Base-by-base conservation (phyloP, 2,888 invertebrate species). In the Notodonta dromedarius region DNA sequence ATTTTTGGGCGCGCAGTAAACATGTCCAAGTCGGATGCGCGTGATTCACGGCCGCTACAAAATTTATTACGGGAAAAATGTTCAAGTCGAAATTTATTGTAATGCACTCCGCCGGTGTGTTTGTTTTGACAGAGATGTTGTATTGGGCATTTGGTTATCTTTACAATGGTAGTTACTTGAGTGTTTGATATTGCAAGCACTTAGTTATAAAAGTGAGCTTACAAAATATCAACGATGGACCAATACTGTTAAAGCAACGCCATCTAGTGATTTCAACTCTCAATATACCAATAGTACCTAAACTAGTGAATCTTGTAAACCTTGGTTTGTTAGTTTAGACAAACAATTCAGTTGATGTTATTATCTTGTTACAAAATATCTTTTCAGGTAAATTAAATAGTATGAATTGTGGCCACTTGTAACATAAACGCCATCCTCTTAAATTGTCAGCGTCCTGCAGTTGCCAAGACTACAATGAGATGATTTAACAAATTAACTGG, bases 21-120 rank as follows among this genome's bases (percentile, higher is more conserved):
- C 11, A 32, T 24, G 24, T 51, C 51, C 51, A 24, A 51, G 61
- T 62, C 60, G n/a, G 51, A 50, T 61, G 61, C 52, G 39, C 56
- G 57, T 70, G 72, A 72, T 69, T 67, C 65, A 70, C 52, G 60
- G 60, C 60, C 32, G 52, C 32, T 32, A 52, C 56, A 58, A 62
- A 66, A 72, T 60, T 70, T 69, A 72, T 72, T 69, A 69, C 50
- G 39, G 32, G 52, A 52, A 52, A 46, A 42, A 11, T 56, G 70
- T 70, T 69, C 64, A n/a, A 58, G 55, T 61, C 46, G 58, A 69
- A 74, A 74, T 70, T 59, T 63, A 66, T 70, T 66, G 73, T 71
- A 69, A 73, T 65, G 69, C 65, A 65, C 63, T 70, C 46, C 16
- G n/a, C 46, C 16, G n/a, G 50, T 48, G 13, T 14, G 39, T 52